phyloP scores from a whole-genome alignment of 2,113 vertebrate genomes.

The Sminthopsis crassicaudata region DNA sequence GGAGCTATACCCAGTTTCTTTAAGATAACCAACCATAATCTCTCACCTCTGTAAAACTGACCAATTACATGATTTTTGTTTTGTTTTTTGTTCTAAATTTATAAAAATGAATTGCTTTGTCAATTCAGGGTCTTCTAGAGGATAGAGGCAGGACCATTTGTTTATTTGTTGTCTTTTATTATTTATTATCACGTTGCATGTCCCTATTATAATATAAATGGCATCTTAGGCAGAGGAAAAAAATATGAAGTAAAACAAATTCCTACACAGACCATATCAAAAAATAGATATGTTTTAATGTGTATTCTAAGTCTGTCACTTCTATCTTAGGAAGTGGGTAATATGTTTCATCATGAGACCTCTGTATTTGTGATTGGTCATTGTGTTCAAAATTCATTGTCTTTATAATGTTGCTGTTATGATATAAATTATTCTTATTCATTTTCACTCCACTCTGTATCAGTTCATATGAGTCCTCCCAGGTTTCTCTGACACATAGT shows the following conservation, averaged over 20 bases:
- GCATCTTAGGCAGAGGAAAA: too few relatives aligned
- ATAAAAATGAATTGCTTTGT: too few relatives aligned
- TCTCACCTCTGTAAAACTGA: too few relatives aligned
- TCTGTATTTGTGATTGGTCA: not conserved
- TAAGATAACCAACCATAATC: too few relatives aligned
- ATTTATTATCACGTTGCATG: too few relatives aligned
- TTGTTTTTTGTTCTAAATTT: too few relatives aligned
- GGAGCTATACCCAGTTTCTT: too few relatives aligned
- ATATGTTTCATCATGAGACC: not conserved
- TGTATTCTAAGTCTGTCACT: not conserved
- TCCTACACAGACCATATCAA: not conserved
- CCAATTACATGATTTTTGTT: too few relatives aligned
- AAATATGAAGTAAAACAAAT: not conserved
- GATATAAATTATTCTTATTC: not conserved
- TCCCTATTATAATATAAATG: too few relatives aligned
- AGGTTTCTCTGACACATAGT: not conserved
- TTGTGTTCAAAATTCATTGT: not conserved
- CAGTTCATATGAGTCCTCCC: not conserved
- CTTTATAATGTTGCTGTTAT: not conserved
- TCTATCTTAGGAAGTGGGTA: not conserved
- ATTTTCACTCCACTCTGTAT: not conserved
- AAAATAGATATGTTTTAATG: not conserved
- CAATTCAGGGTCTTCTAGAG: too few relatives aligned
- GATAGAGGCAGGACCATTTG: too few relatives aligned
- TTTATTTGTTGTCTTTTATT: too few relatives aligned